phyloP scores from a whole-genome alignment of 2,888 invertebrate genomes.

The Aporophyla lueneburgensis region DNA sequence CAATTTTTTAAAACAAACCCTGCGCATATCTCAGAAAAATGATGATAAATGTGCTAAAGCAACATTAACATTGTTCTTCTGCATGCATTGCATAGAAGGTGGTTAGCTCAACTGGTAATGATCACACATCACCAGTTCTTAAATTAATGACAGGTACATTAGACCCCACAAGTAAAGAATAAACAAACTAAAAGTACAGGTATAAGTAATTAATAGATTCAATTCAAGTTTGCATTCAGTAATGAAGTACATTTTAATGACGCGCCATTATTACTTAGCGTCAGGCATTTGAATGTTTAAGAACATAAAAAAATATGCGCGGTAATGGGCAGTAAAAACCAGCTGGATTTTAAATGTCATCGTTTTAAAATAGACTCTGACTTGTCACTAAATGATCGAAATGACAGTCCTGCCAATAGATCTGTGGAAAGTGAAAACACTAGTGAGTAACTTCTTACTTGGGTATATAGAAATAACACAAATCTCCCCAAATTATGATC shows the following conservation, averaged over 20 bases:
- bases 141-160: conserved; percentile 11
- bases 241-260: conserved; percentile 59
- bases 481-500: conserved; percentile 32
- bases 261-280: conserved; percentile 37
- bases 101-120: background rate
- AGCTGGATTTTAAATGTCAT: background rate
- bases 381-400: background rate
- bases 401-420: background rate
- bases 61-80: background rate
- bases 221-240: conserved; percentile 26
- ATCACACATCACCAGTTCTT: background rate
- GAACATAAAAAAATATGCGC: conserved; percentile 39
- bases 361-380: background rate
- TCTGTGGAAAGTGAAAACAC: background rate
- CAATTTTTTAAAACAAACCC: background rate
- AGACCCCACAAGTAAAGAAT: background rate
- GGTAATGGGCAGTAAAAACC: conserved; percentile 30
- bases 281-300: conserved; percentile 40
- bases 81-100: conserved; percentile 4
- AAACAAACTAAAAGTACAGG: conserved; percentile 10
- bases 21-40: background rate
- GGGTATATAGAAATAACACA: background rate
- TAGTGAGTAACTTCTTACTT: background rate
- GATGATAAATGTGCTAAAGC: background rate
- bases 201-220: conserved; percentile 40